A percentile compares a stretch with the other conserved stretches of the same genome.
Conservation (phyloP, 35 echinoderm and acorn worm species). For the Ophioderma brevispina region DNA sequence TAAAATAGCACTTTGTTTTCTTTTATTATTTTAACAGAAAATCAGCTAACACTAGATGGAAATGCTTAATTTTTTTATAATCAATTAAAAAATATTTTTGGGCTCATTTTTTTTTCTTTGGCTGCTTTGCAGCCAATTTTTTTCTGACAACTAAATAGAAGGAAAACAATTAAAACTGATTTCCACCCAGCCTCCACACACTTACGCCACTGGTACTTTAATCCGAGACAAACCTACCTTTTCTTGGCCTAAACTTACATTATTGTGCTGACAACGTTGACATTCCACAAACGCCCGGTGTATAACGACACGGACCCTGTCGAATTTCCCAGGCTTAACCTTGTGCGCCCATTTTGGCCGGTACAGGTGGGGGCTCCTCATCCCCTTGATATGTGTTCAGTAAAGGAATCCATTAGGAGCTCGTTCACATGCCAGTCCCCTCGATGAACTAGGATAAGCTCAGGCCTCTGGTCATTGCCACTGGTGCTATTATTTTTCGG, state of each 20-base stretch:
- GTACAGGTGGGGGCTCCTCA: slow-evolving; percentile 72
- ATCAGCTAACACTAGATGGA: too few species aligned
- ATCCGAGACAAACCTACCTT: too few species aligned
- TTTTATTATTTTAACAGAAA: too few species aligned
- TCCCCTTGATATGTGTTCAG: slow-evolving; percentile 59
- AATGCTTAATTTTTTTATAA: too few species aligned
- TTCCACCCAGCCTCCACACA: too few species aligned
- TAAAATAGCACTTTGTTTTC: too few species aligned
- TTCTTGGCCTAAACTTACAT: slow-evolving; percentile 60
- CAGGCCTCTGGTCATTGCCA: slow-evolving; percentile 57
- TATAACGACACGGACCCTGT: slow-evolving; percentile 66
- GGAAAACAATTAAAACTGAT: too few species aligned
- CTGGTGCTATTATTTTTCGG: slow-evolving; percentile 41
- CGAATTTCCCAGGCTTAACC: slow-evolving; percentile 87
- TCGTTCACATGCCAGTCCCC: slow-evolving; percentile 79
- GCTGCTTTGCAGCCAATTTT: too few species aligned
- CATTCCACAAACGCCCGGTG: slow-evolving; percentile 55
- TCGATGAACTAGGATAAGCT: slow-evolving; percentile 76
- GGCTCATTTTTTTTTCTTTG: too few species aligned
- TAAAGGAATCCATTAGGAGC: slow-evolving; percentile 73
- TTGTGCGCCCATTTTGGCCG: slow-evolving; percentile 60
- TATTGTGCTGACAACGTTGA: slow-evolving; percentile 76
- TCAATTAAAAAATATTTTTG: too few species aligned
- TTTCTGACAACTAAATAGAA: too few species aligned
- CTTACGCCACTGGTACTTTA: too few species aligned